These are phyloP conservation scores for Poecile atricapillus DNA, from an alignment of 2,113 vertebrate species.

Conservation along the genomic window DNA sequence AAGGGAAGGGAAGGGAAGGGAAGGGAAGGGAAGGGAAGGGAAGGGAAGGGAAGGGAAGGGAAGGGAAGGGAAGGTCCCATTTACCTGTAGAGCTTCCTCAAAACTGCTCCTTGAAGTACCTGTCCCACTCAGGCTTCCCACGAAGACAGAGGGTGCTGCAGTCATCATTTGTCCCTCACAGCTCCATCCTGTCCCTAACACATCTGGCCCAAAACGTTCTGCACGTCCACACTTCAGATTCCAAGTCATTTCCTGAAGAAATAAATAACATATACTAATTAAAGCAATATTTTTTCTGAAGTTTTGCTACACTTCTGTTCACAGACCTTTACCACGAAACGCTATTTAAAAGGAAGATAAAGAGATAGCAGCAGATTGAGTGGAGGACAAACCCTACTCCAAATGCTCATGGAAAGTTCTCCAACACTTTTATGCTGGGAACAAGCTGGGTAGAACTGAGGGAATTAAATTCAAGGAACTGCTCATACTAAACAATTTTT, in stretches of 20 bases:
- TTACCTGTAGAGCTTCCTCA: background rate
- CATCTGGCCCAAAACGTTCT: background rate
- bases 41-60: background rate
- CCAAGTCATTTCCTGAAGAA: background rate
- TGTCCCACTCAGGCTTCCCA: background rate
- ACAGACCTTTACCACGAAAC: background rate
- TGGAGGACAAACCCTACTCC: background rate
- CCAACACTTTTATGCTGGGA: background rate
- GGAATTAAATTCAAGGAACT: background rate
- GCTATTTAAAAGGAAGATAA: background rate
- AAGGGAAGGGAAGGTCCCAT: background rate
- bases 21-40: background rate
- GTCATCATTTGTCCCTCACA: background rate
- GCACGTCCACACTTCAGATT: background rate
- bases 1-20: background rate
- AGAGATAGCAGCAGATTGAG: background rate
- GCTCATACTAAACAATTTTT: background rate
- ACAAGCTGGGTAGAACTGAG: background rate
- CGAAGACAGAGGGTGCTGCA: background rate
- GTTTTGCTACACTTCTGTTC: background rate
- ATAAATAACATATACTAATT: background rate
- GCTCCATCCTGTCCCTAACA: background rate
- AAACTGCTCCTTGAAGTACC: background rate
- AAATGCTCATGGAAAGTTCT: background rate
- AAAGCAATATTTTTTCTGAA: background rate